Evolutionary conservation across 1,140 invertebrate genomes (phyloP), one percentile per base, ranked within the genome.

Genomic region (Aphelinus atriplicis): DNA sequence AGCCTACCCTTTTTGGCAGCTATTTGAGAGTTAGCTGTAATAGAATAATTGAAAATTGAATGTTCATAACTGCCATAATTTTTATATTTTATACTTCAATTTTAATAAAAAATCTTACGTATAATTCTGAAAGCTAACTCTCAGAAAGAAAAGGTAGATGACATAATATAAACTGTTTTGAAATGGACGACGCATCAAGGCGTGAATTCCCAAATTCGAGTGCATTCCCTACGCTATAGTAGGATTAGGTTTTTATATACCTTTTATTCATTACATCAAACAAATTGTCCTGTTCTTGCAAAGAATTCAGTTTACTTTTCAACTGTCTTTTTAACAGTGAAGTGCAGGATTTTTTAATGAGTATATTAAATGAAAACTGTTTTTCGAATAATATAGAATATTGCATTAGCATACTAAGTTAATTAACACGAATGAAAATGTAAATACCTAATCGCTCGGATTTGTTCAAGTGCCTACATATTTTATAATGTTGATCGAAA

Each of bases 381-480:
- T 26, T 26, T 26, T 26, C 26, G 26, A 26, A 26, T 26, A 26
- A 26, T 26, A 26, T 26, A 26, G 26, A 26, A 26, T 26, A 26
- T 26, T 26, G 26, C 26, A 26, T 26, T 26, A 26, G 26, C 26
- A 26, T 26, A 26, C 26, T 26, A 26, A 26, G 26, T 26, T 26
- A 45, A 7, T 60, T 45, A 7, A 60, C 5, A 3, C 43, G 42
- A 2, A 45, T 60, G 45, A 60, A 42, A 4, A 6, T 73, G 71
- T 73, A 67, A 61, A 74, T 67, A 74, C 48, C 56, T 56, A 43
- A 68, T 46, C 48, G 7, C 50, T 68, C 57, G 50, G 50, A 68
- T 67, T 62, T 74, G 45, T 62, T 48, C 55, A 74, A 74, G 64
- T 68, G 72, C 72, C 72, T 74, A 57, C 26, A 67, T 3, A 61